phyloP scores from a whole-genome alignment of 2,888 invertebrate species.

The Muschampia plurimacula region DNA sequence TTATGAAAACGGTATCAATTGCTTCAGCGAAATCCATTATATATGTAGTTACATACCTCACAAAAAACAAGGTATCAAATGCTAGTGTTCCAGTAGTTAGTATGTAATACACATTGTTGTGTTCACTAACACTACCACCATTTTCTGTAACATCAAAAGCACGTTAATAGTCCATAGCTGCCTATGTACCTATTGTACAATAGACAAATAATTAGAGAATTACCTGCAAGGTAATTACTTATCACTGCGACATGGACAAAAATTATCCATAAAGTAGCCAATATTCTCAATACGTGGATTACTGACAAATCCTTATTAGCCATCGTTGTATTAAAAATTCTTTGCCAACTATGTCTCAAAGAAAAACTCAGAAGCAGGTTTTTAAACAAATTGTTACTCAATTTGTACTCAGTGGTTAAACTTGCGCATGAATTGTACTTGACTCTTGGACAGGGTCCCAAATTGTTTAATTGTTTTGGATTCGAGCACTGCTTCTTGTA shows the following conservation, averaged over 20 bases:
- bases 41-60: slow-evolving; percentile 74
- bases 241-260: slow-evolving; percentile 87
- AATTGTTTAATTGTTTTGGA: slow-evolving; percentile 53
- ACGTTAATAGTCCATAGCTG: background rate
- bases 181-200: too few relatives aligned
- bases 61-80: slow-evolving; percentile 87
- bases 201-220: background rate
- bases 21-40: background rate
- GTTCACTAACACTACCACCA: slow-evolving; percentile 68
- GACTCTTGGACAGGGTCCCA: slow-evolving; percentile 64
- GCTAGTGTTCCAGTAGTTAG: slow-evolving; percentile 84
- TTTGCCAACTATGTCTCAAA: slow-evolving; percentile 69
- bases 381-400: slow-evolving; percentile 58
- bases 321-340: slow-evolving; percentile 75
- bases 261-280: slow-evolving; percentile 89
- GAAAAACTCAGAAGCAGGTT: slow-evolving; percentile 75
- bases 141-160: slow-evolving; percentile 67
- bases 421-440: slow-evolving; percentile 70
- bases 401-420: slow-evolving; percentile 62
- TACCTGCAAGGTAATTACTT: slow-evolving; percentile 88
- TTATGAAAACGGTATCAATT: background rate
- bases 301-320: slow-evolving; percentile 81
- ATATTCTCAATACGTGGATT: slow-evolving; percentile 87
- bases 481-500: slow-evolving; percentile 72
- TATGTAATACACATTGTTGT: slow-evolving; percentile 78